Evolutionary conservation across 1,140 invertebrate genomes (phyloP), one percentile per base, ranked within the genome.

Genomic region (Belonocnema kinseyi): DNA sequence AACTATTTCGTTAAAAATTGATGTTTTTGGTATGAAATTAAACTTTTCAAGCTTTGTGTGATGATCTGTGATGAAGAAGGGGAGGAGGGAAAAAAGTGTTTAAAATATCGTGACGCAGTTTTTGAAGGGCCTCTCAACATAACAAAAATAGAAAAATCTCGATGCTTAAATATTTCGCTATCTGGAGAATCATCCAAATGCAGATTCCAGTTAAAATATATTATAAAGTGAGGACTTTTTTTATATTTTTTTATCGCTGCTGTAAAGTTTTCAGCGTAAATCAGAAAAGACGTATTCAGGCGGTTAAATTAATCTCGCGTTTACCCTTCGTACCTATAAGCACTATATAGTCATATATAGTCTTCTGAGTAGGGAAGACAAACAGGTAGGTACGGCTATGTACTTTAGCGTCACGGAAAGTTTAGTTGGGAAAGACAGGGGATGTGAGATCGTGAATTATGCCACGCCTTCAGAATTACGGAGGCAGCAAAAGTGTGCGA

Each of bases 391-490:
- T 11, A 46, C 0, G 40, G 19, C 10, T 46, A 46, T 46, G 40
- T 33, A 61, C 19, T 11, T 61, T 33, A 33, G 33, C 58, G 58
- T 33, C 13, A 56, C 2, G 54, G 33, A 21, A 66, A 66, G 33
- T 66, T 66, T 46, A n/a, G 61, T 40, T 66, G 61, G 33, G 33
- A 66, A 46, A 26, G 33, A 4, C 26, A 33, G 26, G 61, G 61
- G 58, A 33, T 61, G 58, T 56, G 21, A 19, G 17, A 56, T 56
- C 54, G 14, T 66, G 61, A 66, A 66, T 66, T 66, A 66, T 66
- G 61, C 61, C 40, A 40, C 61, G 33, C 61, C 61, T 66, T 66
- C 46, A 66, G 61, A 66, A 40, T 66, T 66, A 66, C 26, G 33
- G 26, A 14, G 61, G 40, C 26, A 66, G 10, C 61, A 21, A 40